These are phyloP conservation scores for Acomys russatus DNA, from an alignment of 2,797 vertebrate species.

Conservation along the genomic window DNA sequence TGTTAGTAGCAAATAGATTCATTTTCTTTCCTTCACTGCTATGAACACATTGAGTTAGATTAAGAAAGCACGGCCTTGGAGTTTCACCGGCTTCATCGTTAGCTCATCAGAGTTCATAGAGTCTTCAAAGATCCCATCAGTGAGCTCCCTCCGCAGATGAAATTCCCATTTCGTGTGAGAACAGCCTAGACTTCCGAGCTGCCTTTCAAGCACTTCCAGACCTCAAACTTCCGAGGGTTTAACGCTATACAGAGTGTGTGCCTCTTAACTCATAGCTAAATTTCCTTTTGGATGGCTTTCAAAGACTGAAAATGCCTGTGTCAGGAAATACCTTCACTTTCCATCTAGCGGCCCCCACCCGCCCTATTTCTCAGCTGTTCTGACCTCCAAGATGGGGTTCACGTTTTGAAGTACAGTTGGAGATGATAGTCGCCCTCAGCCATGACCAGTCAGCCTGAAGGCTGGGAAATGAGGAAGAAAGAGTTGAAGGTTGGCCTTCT, in stretches of 20 bases:
- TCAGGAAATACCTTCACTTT: constrained; percentile 73
- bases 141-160: constrained; percentile 88
- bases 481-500: background rate
- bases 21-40: constrained; percentile 83
- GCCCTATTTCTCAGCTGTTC: background rate
- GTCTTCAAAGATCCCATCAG: constrained; percentile 90
- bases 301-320: constrained; percentile 67
- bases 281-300: constrained; percentile 74
- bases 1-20: constrained; percentile 86
- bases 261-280: constrained; percentile 68
- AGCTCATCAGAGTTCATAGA: constrained; percentile 89
- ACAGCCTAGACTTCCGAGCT: constrained; percentile 89
- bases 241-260: constrained; percentile 54
- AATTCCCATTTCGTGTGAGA: constrained; percentile 87
- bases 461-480: background rate
- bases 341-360: constrained; percentile 21
- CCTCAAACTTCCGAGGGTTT: constrained; percentile 76
- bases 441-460: constrained; percentile 53
- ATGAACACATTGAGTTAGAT: constrained; percentile 83
- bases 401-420: constrained; percentile 70
- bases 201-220: constrained; percentile 85
- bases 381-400: constrained; percentile 56
- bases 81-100: constrained; percentile 90
- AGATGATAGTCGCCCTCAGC: constrained; percentile 55
- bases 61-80: constrained; percentile 87